Evolutionary conservation across 2,113 vertebrate genomes (phyloP).

Genomic region (Verasper variegatus): DNA sequence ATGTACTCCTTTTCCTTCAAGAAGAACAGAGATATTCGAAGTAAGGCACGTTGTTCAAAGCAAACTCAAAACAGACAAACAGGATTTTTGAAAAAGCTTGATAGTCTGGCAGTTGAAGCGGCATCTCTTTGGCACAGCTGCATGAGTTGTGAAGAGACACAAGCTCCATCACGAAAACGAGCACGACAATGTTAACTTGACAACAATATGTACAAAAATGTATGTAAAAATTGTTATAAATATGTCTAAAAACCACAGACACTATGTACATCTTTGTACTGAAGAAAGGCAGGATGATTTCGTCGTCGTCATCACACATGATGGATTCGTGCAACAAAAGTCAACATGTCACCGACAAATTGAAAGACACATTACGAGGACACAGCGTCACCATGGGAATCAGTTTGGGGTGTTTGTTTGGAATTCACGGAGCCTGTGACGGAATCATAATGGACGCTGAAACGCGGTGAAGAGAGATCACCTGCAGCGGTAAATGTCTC

Average conservation of each 20-base stretch:
- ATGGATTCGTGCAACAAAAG: slow-evolving; percentile 58
- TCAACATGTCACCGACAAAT: slow-evolving; percentile 50
- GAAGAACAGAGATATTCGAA: slow-evolving; percentile 49
- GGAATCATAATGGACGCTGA: slow-evolving; percentile 18
- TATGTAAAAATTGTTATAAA: slow-evolving; percentile 90
- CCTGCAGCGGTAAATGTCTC: slow-evolving; percentile 17
- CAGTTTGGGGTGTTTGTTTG: background rate
- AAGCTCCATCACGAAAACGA: slow-evolving; percentile 67
- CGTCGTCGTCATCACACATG: slow-evolving; percentile 36
- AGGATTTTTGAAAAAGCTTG: slow-evolving; percentile 31
- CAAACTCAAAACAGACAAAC: slow-evolving; percentile 29
- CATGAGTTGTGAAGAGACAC: slow-evolving; percentile 80
- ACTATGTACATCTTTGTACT: slow-evolving; percentile 81
- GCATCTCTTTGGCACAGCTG: slow-evolving; percentile 88
- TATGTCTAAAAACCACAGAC: slow-evolving; percentile 85
- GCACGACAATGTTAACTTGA: slow-evolving; percentile 89
- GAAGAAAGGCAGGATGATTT: slow-evolving; percentile 53
- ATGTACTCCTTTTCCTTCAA: slow-evolving; percentile 63
- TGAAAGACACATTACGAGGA: slow-evolving; percentile 25
- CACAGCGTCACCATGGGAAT: slow-evolving; percentile 5
- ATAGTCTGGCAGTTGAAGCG: slow-evolving; percentile 60
- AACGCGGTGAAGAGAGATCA: slow-evolving; percentile 25
- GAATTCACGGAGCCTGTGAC: slow-evolving; percentile 28
- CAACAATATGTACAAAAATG: slow-evolving; percentile 95
- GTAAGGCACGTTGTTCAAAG: slow-evolving; percentile 68